phyloP scores from a whole-genome alignment of 2,888 invertebrate genomes.

The Xanthorhoe designata region DNA sequence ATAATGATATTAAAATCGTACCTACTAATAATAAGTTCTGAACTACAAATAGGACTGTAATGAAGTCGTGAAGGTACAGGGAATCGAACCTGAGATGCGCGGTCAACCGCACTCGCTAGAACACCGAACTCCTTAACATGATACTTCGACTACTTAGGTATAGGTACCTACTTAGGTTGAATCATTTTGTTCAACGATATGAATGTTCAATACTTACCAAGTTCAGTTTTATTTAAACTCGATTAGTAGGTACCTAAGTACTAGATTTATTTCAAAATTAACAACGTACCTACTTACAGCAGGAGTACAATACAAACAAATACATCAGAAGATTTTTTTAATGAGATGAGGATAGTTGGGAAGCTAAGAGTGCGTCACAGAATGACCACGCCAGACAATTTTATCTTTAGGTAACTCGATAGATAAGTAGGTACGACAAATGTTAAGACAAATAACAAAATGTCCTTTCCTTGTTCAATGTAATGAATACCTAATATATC shows the following conservation, averaged over 20 bases:
- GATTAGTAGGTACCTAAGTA: background rate
- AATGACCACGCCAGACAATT: no score
- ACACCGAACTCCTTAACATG: slow-evolving; percentile 48
- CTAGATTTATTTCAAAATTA: background rate
- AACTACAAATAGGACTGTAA: slow-evolving; percentile 42
- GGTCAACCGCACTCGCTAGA: slow-evolving; percentile 64
- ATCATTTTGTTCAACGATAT: background rate
- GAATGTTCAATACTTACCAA: background rate
- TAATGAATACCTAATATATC: background rate
- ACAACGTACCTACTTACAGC: no score
- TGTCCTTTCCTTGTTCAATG: no score
- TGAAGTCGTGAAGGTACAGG: slow-evolving; percentile 45
- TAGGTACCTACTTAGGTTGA: background rate
- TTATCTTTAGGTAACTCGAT: no score
- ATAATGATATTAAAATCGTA: background rate
- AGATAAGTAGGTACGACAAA: no score
- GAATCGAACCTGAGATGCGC: slow-evolving; percentile 60
- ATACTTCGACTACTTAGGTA: slow-evolving; percentile 41
- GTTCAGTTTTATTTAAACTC: background rate
- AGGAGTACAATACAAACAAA: no score
- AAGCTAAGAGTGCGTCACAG: no score
- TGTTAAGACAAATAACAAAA: no score
- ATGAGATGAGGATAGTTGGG: no score
- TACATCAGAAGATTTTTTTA: no score
- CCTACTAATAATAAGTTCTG: slow-evolving; percentile 8